phyloP scores from a whole-genome alignment of 2,888 invertebrate species.

The Apotomis capreana region DNA sequence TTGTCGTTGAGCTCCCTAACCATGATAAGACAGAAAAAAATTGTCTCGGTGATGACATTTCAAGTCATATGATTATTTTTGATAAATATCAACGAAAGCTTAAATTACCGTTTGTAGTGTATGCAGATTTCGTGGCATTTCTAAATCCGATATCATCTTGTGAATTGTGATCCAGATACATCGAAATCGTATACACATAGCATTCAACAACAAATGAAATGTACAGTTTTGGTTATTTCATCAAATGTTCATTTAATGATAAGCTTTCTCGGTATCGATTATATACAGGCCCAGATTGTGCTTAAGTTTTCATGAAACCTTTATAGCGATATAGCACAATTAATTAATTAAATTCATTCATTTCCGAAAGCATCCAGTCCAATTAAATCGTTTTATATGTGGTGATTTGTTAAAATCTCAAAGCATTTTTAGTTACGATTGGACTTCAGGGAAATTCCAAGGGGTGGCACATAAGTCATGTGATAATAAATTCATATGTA shows the following conservation, averaged over 20 bases:
- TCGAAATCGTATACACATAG: constrained; percentile 46
- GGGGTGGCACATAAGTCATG: neutral
- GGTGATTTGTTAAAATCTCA: no score
- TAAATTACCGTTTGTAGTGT: constrained; percentile 45
- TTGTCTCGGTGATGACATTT: neutral
- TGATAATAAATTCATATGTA: constrained; percentile 5
- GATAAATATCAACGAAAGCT: constrained; percentile 42
- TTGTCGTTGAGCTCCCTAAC: constrained; percentile 41
- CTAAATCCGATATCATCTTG: constrained; percentile 45
- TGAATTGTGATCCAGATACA: constrained; percentile 45
- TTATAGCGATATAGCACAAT: neutral
- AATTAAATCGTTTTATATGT: no score
- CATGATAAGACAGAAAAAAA: neutral
- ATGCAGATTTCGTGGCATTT: constrained; percentile 49
- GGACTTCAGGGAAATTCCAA: neutral
- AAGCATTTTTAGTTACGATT: no score
- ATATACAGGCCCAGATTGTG: constrained; percentile 3
- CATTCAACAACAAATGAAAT: constrained; percentile 44
- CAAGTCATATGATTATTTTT: constrained; percentile 43
- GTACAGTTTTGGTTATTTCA: constrained; percentile 7
- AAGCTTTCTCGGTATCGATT: neutral
- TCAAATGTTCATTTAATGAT: constrained; percentile 9
- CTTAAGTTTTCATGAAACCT: neutral
- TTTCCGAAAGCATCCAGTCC: no score
- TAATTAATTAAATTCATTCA: no score